Base-by-base conservation (phyloP, 2,797 vertebrate genomes). In the Scleropages formosus region DNA sequence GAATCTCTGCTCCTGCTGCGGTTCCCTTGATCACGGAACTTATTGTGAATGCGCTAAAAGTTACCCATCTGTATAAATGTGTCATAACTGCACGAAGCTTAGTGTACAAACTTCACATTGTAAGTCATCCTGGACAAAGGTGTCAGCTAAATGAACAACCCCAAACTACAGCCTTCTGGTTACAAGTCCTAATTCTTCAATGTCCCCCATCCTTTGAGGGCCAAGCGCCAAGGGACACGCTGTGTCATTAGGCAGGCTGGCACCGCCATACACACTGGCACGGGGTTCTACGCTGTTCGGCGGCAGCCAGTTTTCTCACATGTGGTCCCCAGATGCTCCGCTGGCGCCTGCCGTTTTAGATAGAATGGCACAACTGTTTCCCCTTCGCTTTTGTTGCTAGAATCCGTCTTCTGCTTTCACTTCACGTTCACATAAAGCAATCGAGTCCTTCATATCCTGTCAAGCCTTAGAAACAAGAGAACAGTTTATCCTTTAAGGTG, bases 371-470 rank as follows among this genome's bases (percentile, higher is more conserved):
- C 67, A 76, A 73, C 77, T 80, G 82, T 84, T 78, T 0, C 1
- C 26, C 26, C 51, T 60, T 71, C 3, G 62, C 15, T 16, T 49
- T 0, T 39, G 44, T 62, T 61, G 49, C 39, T 53, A 68, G 51
- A 27, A 56, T 75, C 26, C 15, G 24, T 46, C 77, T 80, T 85
- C 87, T 84, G 83, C 78, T 83, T 86, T 86, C 74, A 81, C 77
- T 80, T 78, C 80, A 78, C 26, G 63, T 75, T 78, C 76, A 69
- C 68, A 8, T 66, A 18, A 1, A 0, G 62, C 26, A 47, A 20
- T 72, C 27, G 8, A 1, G 56, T 81, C 78, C 76, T 79, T 80
- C 46, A 13, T 79, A 13, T 74, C 74, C 27, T 79, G 26, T 1
- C 78, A 78, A 73, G 80, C 81, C 65, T 64, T 79, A 3, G 8